Base-by-base conservation (phyloP, 2,113 vertebrate species). In the Oostethus manadensis region DNA sequence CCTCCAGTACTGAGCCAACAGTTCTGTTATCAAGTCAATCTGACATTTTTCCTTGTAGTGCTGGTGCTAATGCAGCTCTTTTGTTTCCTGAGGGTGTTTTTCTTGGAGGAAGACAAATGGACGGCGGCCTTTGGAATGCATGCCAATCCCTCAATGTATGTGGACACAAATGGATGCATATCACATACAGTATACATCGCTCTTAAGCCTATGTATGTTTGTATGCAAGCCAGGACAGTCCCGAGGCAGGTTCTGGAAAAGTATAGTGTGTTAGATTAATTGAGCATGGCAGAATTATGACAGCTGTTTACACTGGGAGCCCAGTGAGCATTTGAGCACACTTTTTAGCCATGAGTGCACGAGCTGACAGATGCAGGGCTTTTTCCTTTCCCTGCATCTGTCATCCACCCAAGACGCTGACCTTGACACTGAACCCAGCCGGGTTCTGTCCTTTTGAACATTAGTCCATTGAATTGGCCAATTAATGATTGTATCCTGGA, bases 271-370 rank as follows among this genome's bases (percentile, higher is more conserved):
- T 80, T 83, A 87, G 79, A 85, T 88, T 88, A 86, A 88, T 88
- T 88, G 86, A 87, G 80, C 86, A 74, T 86, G 88, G 86, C 88
- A 89, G 87, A 87, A 86, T 88, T 85, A 88, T 89, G 88, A 88
- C 87, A 87, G 86, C 79, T 90, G 88, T 90, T 91, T 90, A 90
- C 87, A 87, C 84, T 79, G 74, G 76, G 71, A 83, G 69, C 77
- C 79, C 77, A 81, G 83, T 60, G 57, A 87, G 81, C 76, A 83
- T 89, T 88, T 89, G 80, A 87, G 79, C 80, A 84, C 84, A 88
- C 81, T 87, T 89, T 85, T 86, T 84, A 89, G 81, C 84, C 85
- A 80, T 77, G 84, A 87, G 85, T 87, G 81, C 78, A 74, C 73
- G 61, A 65, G 76, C 79, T 85, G 86, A 87, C 85, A 88, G 84